Evolutionary conservation across 1,140 invertebrate species (phyloP).

Genomic region (Phymastichus coffea): DNA sequence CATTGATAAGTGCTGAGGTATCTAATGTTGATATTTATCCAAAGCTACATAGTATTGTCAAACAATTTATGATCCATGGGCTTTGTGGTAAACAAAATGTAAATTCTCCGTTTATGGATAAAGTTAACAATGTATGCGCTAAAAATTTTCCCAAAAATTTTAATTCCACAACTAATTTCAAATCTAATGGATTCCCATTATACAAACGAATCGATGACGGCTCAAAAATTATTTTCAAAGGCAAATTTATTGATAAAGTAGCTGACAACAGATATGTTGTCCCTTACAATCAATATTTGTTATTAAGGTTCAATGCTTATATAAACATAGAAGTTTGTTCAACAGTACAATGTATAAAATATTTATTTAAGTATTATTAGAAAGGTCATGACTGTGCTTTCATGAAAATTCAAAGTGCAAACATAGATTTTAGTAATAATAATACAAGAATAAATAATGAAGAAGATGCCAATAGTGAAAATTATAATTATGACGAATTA

Average conservation of each 20-base stretch:
- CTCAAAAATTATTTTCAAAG: neutral
- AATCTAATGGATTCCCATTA: neutral
- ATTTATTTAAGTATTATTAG: constrained; percentile 8
- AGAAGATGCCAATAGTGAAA: no score
- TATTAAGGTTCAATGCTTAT: constrained; percentile 5
- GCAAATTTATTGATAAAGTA: neutral
- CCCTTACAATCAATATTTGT: constrained; percentile 21
- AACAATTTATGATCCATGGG: neutral
- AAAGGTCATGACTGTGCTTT: constrained; percentile 1
- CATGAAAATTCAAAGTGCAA: no score
- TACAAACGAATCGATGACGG: neutral
- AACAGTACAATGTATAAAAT: neutral
- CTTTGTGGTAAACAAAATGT: constrained; percentile 5
- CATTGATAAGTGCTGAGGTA: neutral
- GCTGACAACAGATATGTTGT: constrained; percentile 17
- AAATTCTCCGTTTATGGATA: constrained; percentile 28
- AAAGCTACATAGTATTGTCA: neutral
- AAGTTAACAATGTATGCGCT: constrained; percentile 1
- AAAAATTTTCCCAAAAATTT: constrained; percentile 24
- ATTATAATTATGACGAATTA: no score
- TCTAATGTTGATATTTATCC: neutral
- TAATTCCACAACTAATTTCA: neutral
- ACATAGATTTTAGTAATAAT: no score
- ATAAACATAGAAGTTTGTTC: constrained; percentile 13
- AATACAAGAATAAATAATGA: no score